These are phyloP conservation scores for Sapayoa aenigma DNA, from an alignment of 2,113 vertebrate genomes.

Conservation along the genomic window DNA sequence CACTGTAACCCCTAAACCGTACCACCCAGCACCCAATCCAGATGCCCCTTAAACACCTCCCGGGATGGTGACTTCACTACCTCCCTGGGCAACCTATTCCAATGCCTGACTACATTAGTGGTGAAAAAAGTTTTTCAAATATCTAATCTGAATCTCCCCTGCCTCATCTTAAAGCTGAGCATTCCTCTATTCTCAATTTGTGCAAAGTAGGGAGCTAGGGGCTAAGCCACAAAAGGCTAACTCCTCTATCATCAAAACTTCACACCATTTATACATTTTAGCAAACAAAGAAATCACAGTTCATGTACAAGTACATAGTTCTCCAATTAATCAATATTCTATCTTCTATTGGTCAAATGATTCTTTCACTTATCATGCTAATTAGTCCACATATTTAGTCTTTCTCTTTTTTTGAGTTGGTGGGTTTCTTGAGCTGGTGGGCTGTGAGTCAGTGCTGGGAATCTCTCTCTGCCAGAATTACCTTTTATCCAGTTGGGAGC, in stretches of 20 bases:
- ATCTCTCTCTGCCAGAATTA: neutral
- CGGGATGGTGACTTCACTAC: neutral
- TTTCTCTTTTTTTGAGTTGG: neutral
- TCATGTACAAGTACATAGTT: neutral
- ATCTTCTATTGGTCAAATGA: neutral
- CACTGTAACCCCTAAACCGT: neutral
- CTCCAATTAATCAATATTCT: neutral
- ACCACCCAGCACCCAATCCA: neutral
- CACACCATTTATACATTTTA: neutral
- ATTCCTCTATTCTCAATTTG: neutral
- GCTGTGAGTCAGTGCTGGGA: neutral
- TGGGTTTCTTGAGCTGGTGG: neutral
- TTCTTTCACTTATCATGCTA: neutral
- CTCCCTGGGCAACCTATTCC: neutral
- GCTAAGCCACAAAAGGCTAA: neutral
- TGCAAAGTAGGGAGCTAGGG: neutral
- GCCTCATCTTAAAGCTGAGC: neutral
- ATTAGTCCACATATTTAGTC: neutral
- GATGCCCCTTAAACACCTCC: neutral
- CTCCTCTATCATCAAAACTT: neutral
- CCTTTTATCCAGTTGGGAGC: neutral
- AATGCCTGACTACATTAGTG: neutral
- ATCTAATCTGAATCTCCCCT: neutral
- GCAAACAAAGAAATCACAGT: neutral
- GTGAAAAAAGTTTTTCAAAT: neutral